These are phyloP conservation scores for Myotis findleyi DNA, from an alignment of 2,797 vertebrate species.

Conservation along the genomic window DNA sequence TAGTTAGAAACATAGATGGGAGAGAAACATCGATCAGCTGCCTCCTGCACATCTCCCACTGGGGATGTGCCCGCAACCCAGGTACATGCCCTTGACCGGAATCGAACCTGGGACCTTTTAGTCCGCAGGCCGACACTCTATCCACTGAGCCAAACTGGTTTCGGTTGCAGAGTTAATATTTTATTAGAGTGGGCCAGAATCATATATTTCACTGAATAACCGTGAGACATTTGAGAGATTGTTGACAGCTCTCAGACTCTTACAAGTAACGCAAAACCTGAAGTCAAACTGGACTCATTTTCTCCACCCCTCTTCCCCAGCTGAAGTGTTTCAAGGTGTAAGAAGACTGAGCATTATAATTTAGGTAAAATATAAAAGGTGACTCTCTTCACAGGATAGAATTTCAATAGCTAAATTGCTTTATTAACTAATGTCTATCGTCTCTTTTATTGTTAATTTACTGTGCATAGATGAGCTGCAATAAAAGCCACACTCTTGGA, in stretches of 20 bases:
- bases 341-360: background rate
- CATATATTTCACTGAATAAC: constrained; percentile 1
- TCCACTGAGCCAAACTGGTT: too few species aligned
- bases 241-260: background rate
- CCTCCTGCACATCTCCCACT: too few species aligned
- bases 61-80: too few species aligned
- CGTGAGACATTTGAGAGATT: background rate
- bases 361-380: background rate
- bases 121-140: too few species aligned
- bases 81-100: too few species aligned
- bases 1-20: too few species aligned
- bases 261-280: background rate
- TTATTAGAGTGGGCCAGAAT: background rate
- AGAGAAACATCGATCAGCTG: too few species aligned
- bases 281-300: background rate
- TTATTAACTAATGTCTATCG: background rate
- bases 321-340: background rate
- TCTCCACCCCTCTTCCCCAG: rapidly evolving
- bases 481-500: constrained; percentile 43
- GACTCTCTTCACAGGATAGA: background rate
- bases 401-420: constrained; percentile 4
- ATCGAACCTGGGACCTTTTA: too few species aligned
- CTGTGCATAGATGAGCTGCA: background rate
- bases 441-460: background rate
- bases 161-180: background rate